These are phyloP conservation scores for Macrocentrus cingulum DNA, from an alignment of 1,140 invertebrate species.

Conservation along the genomic window DNA sequence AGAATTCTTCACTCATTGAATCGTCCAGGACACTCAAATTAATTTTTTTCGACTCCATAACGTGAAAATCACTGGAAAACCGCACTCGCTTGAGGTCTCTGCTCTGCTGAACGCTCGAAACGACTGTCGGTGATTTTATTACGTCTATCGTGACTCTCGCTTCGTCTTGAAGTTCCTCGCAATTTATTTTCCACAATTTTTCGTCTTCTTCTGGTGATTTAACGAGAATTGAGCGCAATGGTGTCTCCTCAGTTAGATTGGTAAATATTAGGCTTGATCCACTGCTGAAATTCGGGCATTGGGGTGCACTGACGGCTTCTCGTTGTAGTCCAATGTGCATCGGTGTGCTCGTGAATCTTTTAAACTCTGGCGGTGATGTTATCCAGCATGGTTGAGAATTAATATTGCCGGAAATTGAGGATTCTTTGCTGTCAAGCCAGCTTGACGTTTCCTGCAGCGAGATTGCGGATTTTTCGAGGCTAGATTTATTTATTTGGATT, in stretches of 20 bases:
- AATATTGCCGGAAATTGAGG: constrained; percentile 27
- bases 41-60: constrained; percentile 12
- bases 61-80: constrained; percentile 35
- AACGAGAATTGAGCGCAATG: too few species aligned
- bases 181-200: too few species aligned
- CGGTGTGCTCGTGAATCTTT: constrained; percentile 40
- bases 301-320: constrained; percentile 18
- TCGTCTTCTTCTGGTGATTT: too few species aligned
- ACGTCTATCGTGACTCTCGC: too few species aligned
- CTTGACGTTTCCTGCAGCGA: constrained; percentile 6
- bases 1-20: constrained; percentile 34
- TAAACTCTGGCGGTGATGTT: constrained; percentile 36
- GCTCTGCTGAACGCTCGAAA: too few species aligned
- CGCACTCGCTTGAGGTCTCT: too few species aligned
- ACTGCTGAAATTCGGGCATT: constrained; percentile 31
- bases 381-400: too few species aligned
- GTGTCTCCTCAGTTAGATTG: too few species aligned
- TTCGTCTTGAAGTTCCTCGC: too few species aligned
- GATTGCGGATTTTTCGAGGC: neutral
- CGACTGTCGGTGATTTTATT: too few species aligned
- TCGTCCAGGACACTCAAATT: constrained; percentile 1
- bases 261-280: constrained; percentile 30
- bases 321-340: constrained; percentile 30
- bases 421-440: constrained; percentile 12
- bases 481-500: too few species aligned